phyloP scores from a whole-genome alignment of 2,888 invertebrate species.

The Celastrina argiolus region DNA sequence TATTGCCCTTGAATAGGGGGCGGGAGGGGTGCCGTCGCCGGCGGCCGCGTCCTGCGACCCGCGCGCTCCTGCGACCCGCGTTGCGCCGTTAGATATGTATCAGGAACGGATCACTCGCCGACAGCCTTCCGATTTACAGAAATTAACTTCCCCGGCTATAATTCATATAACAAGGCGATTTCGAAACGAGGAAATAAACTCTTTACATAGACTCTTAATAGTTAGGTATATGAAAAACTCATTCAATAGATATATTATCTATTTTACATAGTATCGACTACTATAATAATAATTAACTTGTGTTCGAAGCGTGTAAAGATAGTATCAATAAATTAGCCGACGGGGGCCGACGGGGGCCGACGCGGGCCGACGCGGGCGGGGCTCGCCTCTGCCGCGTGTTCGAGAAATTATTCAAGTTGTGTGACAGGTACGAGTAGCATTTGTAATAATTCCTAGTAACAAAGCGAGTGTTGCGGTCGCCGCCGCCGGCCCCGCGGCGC shows the following conservation, averaged over 20 bases:
- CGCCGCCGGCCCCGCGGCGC: not conserved
- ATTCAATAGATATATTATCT: not conserved
- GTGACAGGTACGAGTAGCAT: conserved; percentile 7
- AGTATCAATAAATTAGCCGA: not conserved
- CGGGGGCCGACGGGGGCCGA: conserved; percentile 18
- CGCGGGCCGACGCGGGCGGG: not conserved
- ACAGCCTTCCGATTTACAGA: conserved; percentile 26
- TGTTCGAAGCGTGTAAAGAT: conserved; percentile 37
- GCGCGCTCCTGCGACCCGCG: conserved; percentile 25
- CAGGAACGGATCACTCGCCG: conserved; percentile 30
- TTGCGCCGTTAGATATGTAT: conserved; percentile 36
- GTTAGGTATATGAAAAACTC: conserved; percentile 21
- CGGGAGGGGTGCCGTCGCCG: not conserved
- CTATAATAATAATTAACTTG: conserved; percentile 34
- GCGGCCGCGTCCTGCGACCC: too few relatives aligned
- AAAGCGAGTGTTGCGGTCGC: not conserved
- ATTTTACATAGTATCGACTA: not conserved
- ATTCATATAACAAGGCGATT: conserved; percentile 32
- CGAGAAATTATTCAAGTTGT: not conserved
- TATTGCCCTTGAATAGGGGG: conserved; percentile 1
- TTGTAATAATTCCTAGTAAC: not conserved
- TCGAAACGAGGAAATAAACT: conserved; percentile 22
- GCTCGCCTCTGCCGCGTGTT: not conserved
- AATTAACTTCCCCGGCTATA: conserved; percentile 28
- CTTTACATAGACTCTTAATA: conserved; percentile 27